Evolutionary conservation across 2,797 vertebrate species (phyloP).

Genomic region (Sternotherus odoratus): DNA sequence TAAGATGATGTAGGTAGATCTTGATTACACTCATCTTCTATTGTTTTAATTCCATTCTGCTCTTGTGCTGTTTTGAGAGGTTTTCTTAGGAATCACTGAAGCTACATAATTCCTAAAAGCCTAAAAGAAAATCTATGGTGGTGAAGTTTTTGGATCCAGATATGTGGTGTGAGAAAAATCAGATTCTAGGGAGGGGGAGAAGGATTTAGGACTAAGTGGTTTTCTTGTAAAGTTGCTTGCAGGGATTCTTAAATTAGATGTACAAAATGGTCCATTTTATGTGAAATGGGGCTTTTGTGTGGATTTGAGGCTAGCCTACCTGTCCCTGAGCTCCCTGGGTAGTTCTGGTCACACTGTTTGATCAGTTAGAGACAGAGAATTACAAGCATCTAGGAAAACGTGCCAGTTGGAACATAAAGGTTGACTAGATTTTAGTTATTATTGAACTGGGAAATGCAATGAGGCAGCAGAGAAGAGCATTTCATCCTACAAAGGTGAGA

Average conservation of each 20-base stretch:
- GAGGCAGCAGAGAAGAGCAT: neutral
- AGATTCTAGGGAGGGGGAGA: neutral
- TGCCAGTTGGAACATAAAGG: neutral
- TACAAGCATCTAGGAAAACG: neutral
- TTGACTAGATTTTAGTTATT: neutral
- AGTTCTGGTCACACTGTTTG: neutral
- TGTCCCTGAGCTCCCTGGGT: neutral
- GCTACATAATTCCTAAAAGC: neutral
- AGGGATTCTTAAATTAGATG: slow-evolving; percentile 21
- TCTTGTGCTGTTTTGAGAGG: neutral
- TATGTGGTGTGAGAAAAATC: neutral
- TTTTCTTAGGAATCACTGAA: neutral
- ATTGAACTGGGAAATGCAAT: neutral
- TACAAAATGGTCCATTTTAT: slow-evolving; percentile 10
- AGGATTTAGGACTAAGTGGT: neutral
- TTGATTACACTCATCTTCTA: slow-evolving; percentile 1
- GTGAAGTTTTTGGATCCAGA: neutral
- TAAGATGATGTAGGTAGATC: neutral
- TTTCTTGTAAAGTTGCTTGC: slow-evolving; percentile 1
- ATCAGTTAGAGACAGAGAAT: neutral
- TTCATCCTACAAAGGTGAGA: neutral
- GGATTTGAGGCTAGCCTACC: neutral
- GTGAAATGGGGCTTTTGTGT: slow-evolving; percentile 32
- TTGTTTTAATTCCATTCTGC: neutral
- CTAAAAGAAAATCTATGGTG: neutral